A percentile compares a stretch with the other conserved stretches of the same genome.
Conservation (phyloP, 2,797 vertebrate species). For the Coluber constrictor region DNA sequence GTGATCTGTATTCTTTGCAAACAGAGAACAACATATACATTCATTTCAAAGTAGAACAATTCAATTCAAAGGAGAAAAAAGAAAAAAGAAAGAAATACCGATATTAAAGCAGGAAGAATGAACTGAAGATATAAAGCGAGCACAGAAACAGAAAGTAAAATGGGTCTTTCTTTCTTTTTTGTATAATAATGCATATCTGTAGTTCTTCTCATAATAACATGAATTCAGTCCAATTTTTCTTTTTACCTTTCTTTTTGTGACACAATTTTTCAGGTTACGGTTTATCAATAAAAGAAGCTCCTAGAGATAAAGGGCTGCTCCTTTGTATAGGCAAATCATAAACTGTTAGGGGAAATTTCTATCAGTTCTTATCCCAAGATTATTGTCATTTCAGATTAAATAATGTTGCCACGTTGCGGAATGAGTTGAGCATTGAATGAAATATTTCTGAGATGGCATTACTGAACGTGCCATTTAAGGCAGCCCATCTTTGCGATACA, state of each 20-base stretch:
- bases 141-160: neutral
- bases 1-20: neutral
- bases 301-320: neutral
- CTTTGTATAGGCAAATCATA: neutral
- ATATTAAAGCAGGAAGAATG: neutral
- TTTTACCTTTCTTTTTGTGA: neutral
- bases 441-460: neutral
- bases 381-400: neutral
- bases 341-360: neutral
- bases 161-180: too few species aligned
- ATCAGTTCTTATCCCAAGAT: neutral
- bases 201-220: neutral
- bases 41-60: neutral
- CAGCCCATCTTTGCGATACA: neutral
- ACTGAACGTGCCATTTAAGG: neutral
- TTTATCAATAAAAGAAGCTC: neutral
- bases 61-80: neutral
- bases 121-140: constrained; percentile 9
- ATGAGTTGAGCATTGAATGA: neutral
- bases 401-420: neutral
- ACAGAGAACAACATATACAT: neutral
- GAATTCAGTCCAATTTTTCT: neutral
- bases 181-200: neutral
- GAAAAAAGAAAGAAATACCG: neutral
- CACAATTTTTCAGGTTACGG: neutral